A percentile compares a stretch with the other conserved stretches of the same genome.
phyloP scores from a whole-genome alignment of 35 echinoderm and acorn worm genomes.

The Lytechinus pictus region DNA sequence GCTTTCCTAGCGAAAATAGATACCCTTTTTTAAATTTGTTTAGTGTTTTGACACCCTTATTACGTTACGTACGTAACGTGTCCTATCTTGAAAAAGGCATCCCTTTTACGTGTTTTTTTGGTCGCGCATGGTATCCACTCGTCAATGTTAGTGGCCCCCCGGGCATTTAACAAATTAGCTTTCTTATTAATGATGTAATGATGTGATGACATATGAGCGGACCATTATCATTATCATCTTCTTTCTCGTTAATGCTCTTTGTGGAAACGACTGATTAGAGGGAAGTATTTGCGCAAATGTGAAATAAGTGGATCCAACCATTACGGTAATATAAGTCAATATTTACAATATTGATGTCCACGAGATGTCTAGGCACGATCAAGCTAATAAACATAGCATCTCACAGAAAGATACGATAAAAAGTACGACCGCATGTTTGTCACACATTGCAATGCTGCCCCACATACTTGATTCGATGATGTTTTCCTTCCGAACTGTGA shows the following conservation, averaged over 20 bases:
- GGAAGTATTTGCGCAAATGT: neutral
- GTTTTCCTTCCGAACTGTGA: neutral
- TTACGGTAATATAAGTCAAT: neutral
- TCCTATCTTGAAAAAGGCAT: too few relatives aligned
- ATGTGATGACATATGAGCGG: too few relatives aligned
- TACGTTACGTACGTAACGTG: too few relatives aligned
- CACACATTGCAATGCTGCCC: neutral
- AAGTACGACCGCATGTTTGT: neutral
- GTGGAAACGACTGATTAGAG: neutral
- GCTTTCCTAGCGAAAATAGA: too few relatives aligned
- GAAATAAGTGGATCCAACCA: neutral
- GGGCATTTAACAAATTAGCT: too few relatives aligned
- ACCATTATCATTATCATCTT: too few relatives aligned
- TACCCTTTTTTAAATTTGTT: too few relatives aligned
- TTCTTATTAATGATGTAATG: too few relatives aligned
- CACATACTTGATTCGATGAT: slow-evolving; percentile 11
- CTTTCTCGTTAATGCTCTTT: neutral
- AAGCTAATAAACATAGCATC: neutral
- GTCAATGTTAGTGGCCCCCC: too few relatives aligned
- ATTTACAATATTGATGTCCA: neutral
- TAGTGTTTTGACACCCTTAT: too few relatives aligned
- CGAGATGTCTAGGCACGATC: neutral
- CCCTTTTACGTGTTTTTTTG: too few relatives aligned
- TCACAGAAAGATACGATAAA: neutral
- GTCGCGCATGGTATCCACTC: too few relatives aligned